Evolutionary conservation across 1,140 invertebrate genomes (phyloP), one percentile per base, ranked within the genome.

Genomic region (Holotrichia oblita): DNA sequence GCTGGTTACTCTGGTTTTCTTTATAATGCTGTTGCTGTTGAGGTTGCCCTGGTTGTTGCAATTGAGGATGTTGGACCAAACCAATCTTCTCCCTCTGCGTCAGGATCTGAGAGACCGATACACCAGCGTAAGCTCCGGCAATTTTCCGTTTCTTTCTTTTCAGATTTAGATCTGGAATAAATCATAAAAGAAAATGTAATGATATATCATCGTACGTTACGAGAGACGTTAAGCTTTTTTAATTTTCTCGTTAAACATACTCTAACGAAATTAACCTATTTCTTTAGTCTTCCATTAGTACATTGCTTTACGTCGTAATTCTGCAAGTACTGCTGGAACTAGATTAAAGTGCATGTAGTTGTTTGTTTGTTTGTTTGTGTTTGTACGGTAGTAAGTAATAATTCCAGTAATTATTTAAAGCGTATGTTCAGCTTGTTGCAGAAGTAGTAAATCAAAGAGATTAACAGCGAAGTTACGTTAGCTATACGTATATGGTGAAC

Each of bases 91-190:
- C 92, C 77, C 90, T 88, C 82, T 93, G 92, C 44, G 91, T 91
- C 85, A 92, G 88, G 79, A 93, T 87, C 86, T 92, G 92, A 40
- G 91, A 92, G 20, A 93, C 90, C 76, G 90, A 91, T 77, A 91
- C 90, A 42, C 88, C 89, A 41, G 90, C 86, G 81, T 90, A 88
- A 82, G 89, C 88, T 44, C 89, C 87, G 34, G 87, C 85, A 77
- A 91, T 87, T 87, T 92, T 92, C 86, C 91, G 89, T 87, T 91
- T 92, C 85, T 92, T 93, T 83, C 89, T 89, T 85, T 92, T 93
- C 77, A 87, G 86, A 79, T 87, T 85, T 84, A 89, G 87, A 87
- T 90, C 90, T 91, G 86, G 77, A 88, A 87, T 85, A 80, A 80
- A 41, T 73, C 3, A 82, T 77, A 80, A 80, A 48, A 74, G 14